Evolutionary conservation across 2,113 vertebrate species (phyloP), one percentile per base, ranked within the genome.

Genomic region (Epinephelus cyanopodus): DNA sequence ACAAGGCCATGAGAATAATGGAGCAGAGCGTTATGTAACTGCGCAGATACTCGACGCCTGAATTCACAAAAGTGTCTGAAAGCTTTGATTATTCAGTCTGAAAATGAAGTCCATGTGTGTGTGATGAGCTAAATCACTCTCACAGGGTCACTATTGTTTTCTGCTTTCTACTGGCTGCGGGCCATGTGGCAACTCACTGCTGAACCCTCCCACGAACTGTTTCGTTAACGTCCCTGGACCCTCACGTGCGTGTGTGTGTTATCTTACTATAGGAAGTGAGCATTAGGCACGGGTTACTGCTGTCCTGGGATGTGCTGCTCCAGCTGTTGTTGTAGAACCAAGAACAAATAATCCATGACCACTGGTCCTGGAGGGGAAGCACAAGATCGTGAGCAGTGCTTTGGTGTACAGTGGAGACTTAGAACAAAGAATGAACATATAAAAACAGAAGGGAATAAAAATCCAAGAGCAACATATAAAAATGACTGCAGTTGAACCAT

Each of bases 21-120:
- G 7, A 68, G 65, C 53, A 27, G 25, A 52, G 65, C 3, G 9
- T 83, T 78, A 62, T 14, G 25, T 9, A 76, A 85, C 74, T 25
- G 53, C 47, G 29, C 29, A 65, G 29, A 76, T 39, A 64, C 74
- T 60, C 54, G 42, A 71, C 12, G 25, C 37, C 71, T 48, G 23
- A 50, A 53, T 50, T 65, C 45, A 70, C 75, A 29, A 6, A 18
- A 64, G 39, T 50, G 57, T 57, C 25, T 57, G 2, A 27, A 68
- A 27, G 58, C 61, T 76, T 72, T 25, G 17, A 52, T 54, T 70
- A 42, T 45, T 61, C 4, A 21, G 25, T 52, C n/a, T 52, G 21
- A 56, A 57, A 77, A 85, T 61, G 25, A 80, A 83, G 18, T 63
- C 66, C 57, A 60, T 54, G 42, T 83, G 74, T 83, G 74, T 75